phyloP scores from a whole-genome alignment of 2,797 vertebrate genomes.

The Clarias platycephalus region DNA sequence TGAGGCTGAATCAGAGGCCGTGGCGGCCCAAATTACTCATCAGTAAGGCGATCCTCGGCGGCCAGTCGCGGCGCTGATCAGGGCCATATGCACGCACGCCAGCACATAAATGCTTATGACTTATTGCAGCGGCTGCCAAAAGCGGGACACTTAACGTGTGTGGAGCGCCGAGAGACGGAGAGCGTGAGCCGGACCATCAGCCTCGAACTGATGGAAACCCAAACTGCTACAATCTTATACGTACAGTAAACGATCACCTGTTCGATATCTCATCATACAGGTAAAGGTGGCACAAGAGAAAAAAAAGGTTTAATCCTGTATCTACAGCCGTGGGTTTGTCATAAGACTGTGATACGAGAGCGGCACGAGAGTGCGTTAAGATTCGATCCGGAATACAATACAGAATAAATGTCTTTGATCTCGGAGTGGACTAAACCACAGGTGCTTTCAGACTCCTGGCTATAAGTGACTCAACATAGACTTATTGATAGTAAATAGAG shows the following conservation, averaged over 20 bases:
- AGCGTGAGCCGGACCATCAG: constrained; percentile 13
- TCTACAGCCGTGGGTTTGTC: neutral
- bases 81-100: constrained; percentile 68
- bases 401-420: neutral
- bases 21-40: constrained; percentile 70
- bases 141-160: constrained; percentile 57
- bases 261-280: neutral
- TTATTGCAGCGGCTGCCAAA: constrained; percentile 69
- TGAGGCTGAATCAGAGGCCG: constrained; percentile 54
- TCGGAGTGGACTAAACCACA: neutral
- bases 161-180: constrained; percentile 55
- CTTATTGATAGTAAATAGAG: neutral
- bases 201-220: constrained; percentile 34
- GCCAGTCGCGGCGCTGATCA: constrained; percentile 65
- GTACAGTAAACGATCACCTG: neutral
- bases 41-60: constrained; percentile 68
- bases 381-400: neutral
- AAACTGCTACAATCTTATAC: constrained; percentile 46
- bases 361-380: neutral
- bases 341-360: neutral
- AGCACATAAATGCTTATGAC: constrained; percentile 69
- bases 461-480: neutral
- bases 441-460: neutral
- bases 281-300: neutral
- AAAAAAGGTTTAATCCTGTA: neutral